phyloP scores from a whole-genome alignment of 1,140 invertebrate genomes.

The Drosophila saltans region DNA sequence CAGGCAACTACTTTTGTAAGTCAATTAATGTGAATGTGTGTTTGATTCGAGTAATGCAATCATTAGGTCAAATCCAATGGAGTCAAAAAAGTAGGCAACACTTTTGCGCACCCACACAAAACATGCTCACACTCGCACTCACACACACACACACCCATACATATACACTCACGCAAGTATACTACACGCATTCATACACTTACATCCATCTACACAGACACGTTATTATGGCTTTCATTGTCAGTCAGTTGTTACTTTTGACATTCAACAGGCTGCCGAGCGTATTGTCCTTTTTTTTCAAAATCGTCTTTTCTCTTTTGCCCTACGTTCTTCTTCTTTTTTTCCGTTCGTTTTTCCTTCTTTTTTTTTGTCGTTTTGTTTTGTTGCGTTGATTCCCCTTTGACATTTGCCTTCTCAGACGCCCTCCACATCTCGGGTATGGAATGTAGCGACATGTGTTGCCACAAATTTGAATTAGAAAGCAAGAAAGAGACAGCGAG shows the following conservation, averaged over 20 bases:
- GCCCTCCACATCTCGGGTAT: slow-evolving; percentile 9
- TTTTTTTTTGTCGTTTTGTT: slow-evolving; percentile 29
- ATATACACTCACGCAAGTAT: background rate
- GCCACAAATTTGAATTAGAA: slow-evolving; percentile 50
- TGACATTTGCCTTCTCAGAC: slow-evolving; percentile 55
- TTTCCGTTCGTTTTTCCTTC: slow-evolving; percentile 23
- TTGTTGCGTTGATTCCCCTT: slow-evolving; percentile 62
- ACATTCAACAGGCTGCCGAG: slow-evolving; percentile 67
- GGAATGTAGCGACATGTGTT: slow-evolving; percentile 51
- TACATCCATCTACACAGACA: slow-evolving; percentile 32
- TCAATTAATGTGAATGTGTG: slow-evolving; percentile 50
- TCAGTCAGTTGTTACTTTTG: slow-evolving; percentile 51
- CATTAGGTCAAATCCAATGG: slow-evolving; percentile 14
- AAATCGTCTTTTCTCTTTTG: background rate
- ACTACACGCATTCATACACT: slow-evolving; percentile 14
- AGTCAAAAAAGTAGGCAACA: slow-evolving; percentile 12
- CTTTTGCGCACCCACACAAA: slow-evolving; percentile 11
- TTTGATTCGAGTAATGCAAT: slow-evolving; percentile 9
- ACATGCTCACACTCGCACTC: background rate
- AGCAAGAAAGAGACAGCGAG: background rate
- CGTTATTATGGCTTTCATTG: slow-evolving; percentile 59
- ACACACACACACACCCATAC: slow-evolving; percentile 9
- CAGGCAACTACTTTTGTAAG: slow-evolving; percentile 42
- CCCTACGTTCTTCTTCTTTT: background rate
- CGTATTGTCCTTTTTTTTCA: slow-evolving; percentile 44